Conservation (phyloP, 2,797 vertebrate genomes). For the Poecile montanus region DNA sequence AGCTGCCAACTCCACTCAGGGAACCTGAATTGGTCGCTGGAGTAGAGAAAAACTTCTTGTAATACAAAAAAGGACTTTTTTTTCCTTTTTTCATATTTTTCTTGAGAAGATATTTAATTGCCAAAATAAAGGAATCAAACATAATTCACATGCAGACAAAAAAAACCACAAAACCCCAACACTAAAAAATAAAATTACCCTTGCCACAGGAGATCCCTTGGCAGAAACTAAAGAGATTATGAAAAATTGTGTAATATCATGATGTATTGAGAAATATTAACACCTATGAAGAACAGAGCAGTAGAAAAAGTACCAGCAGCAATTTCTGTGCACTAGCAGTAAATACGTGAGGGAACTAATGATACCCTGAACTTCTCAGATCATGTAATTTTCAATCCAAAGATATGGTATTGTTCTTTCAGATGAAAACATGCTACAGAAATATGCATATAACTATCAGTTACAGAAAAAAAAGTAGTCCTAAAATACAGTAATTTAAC, state of each 20-base stretch:
- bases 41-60: neutral
- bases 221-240: neutral
- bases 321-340: neutral
- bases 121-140: slow-evolving; percentile 26
- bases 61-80: neutral
- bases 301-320: neutral
- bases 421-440: neutral
- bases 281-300: neutral
- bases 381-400: neutral
- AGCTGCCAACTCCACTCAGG: neutral
- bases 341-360: neutral
- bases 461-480: neutral
- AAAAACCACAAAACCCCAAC: accelerated
- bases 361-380: neutral
- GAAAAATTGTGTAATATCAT: neutral
- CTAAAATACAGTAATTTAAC: neutral
- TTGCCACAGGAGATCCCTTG: neutral
- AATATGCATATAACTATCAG: neutral
- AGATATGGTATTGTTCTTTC: neutral
- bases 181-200: neutral
- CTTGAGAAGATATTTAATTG: neutral
- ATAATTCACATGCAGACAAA: neutral
- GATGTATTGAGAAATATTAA: neutral
- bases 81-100: neutral
- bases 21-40: neutral